Conservation (phyloP, 2,113 vertebrate genomes). For the cattle (Bos taurus) region DNA sequence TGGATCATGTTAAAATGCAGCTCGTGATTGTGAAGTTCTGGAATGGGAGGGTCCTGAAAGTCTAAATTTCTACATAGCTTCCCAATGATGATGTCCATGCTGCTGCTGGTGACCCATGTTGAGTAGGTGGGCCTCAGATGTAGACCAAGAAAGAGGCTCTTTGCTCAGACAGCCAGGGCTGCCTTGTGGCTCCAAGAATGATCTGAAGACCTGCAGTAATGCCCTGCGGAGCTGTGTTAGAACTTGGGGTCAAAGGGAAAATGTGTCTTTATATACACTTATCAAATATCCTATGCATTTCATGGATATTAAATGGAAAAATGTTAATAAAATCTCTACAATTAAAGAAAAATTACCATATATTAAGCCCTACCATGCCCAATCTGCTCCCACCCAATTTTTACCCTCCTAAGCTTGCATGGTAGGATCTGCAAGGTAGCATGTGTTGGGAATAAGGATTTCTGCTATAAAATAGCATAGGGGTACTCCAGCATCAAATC, state of each 20-base stretch:
- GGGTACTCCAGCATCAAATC: too few species aligned
- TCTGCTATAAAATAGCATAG: neutral
- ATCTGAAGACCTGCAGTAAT: neutral
- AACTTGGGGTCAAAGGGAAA: neutral
- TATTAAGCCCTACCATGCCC: neutral
- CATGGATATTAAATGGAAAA: neutral
- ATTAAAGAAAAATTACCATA: neutral
- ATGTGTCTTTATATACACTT: neutral
- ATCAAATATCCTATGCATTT: neutral
- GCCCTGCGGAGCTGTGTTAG: fast-evolving
- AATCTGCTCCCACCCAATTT: fast-evolving
- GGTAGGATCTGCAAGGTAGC: neutral
- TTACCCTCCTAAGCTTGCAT: neutral
- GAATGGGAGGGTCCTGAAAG: fast-evolving
- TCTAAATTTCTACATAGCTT: neutral
- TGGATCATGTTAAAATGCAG: neutral
- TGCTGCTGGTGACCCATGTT: fast-evolving
- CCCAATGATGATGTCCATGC: neutral
- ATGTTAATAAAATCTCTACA: neutral
- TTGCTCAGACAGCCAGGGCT: fast-evolving
- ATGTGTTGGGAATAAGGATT: neutral
- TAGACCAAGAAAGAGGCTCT: neutral
- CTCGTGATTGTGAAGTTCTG: neutral
- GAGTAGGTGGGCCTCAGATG: neutral
- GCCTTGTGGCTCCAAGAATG: neutral